Evolutionary conservation across 64 coral and sea anemone genomes (phyloP), one percentile per base, ranked within the genome.

Genomic region (Montipora foliosa): DNA sequence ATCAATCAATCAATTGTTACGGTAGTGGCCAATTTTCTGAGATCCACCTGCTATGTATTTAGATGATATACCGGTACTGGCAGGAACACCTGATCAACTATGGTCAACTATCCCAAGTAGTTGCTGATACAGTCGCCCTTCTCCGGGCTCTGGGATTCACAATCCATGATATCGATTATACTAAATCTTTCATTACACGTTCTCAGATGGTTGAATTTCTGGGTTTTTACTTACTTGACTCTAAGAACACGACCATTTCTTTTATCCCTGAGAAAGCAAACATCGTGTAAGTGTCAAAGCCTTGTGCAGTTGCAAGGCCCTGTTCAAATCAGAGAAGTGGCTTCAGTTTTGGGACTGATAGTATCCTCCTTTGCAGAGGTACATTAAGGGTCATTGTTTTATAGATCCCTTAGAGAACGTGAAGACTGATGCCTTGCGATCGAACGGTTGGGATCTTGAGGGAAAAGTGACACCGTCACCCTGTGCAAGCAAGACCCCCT

Each of bases 21-120:
- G 29, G 29, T 37, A 37, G 29, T 37, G 29, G 29, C 29, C 29
- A 37, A 37, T 37, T 37, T 37, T 37, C 29, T 37, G 29, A 37
- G 29, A 37, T 37, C 29, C 29, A 37, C 29, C 29, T 37, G 29
- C 29, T 37, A 91, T 37, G 29, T 93, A 93, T 29, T 88, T 88
- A 71, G 84, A 93, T 93, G 84, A 93, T n/a, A 88, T 93, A 6
- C n/a, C 88, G 52, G 21, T 76, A 50, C 29, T 89, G 55, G 71
- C 19, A 29, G 46, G 62, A 29, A 67, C 75, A 67, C 53, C 74
- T 44, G 24, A 88, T 37, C 29, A 37, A 37, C 29, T 37, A 37
- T 37, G 29, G 29, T 15, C 47, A 49, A 88, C 19, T 94, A 29
- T 59, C 17, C 25, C 29, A 49, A 45, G 81, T 47, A 44, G 25